These are phyloP conservation scores for Metallyticus violacea DNA, from an alignment of 2,888 invertebrate genomes.

Conservation along the genomic window DNA sequence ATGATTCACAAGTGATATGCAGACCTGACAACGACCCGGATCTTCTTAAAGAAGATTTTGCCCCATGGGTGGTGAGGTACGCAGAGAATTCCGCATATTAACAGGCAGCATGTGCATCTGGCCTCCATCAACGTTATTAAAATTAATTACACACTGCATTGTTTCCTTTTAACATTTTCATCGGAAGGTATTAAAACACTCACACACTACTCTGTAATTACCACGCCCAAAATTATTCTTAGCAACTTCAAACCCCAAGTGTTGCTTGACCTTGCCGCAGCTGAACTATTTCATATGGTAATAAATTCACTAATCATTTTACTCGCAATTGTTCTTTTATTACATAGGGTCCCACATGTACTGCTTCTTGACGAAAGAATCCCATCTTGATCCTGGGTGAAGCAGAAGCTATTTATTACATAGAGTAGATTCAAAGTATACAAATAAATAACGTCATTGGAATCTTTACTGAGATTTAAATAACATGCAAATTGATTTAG, in stretches of 20 bases:
- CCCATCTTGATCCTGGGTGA: too few species aligned
- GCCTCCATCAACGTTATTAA: neutral
- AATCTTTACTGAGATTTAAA: too few species aligned
- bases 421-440: too few species aligned
- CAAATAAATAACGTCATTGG: too few species aligned
- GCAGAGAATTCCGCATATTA: neutral
- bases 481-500: too few species aligned
- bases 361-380: too few species aligned
- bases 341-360: too few species aligned
- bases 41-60: neutral
- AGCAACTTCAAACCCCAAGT: too few species aligned
- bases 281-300: neutral
- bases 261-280: neutral
- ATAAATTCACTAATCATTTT: neutral
- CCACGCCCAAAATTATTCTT: neutral
- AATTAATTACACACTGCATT: neutral
- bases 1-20: neutral
- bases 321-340: neutral
- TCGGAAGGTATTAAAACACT: neutral
- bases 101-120: neutral
- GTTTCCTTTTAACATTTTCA: neutral
- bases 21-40: neutral
- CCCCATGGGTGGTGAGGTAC: neutral
- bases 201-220: neutral
- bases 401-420: too few species aligned